phyloP scores from a whole-genome alignment of 2,888 invertebrate genomes.

The Brachyptera putata region DNA sequence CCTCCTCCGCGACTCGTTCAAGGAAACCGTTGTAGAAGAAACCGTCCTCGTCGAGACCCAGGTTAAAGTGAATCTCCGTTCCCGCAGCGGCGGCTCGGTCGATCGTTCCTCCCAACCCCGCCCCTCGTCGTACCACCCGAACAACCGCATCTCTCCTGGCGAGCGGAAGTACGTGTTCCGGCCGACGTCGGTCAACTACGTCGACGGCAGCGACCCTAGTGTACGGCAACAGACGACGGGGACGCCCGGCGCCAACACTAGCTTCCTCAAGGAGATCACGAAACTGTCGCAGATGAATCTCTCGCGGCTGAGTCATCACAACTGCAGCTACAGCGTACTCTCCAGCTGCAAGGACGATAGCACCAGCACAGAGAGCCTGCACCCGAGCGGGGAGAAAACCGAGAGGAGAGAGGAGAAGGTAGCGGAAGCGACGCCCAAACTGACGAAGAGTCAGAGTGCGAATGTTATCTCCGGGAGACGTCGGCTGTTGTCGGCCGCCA shows the following conservation, averaged over 20 bases:
- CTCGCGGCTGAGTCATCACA: slow-evolving; percentile 56
- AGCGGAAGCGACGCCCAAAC: background rate
- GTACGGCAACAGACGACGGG: slow-evolving; percentile 36
- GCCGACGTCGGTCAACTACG: slow-evolving; percentile 46
- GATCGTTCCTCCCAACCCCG: slow-evolving; percentile 38
- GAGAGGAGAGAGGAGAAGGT: background rate
- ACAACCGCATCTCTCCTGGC: slow-evolving; percentile 46
- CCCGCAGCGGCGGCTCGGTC: no score
- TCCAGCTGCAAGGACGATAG: slow-evolving; percentile 60
- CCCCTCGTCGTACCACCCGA: slow-evolving; percentile 44
- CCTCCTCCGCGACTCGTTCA: slow-evolving; percentile 43
- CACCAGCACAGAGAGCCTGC: slow-evolving; percentile 56
- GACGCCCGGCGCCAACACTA: slow-evolving; percentile 22
- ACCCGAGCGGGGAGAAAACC: slow-evolving; percentile 9
- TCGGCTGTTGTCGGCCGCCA: background rate
- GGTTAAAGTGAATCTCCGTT: slow-evolving; percentile 24
- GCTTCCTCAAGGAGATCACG: slow-evolving; percentile 61
- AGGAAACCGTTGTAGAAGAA: background rate
- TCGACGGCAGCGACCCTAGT: slow-evolving; percentile 44
- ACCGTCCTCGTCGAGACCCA: slow-evolving; percentile 5
- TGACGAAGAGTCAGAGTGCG: slow-evolving; percentile 8
- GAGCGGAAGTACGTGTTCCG: slow-evolving; percentile 48
- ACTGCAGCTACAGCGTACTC: slow-evolving; percentile 68
- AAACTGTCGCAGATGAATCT: slow-evolving; percentile 68
- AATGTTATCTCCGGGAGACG: slow-evolving; percentile 6